Evolutionary conservation across 2,797 vertebrate genomes (phyloP).

Genomic region (Strix occidentalis): DNA sequence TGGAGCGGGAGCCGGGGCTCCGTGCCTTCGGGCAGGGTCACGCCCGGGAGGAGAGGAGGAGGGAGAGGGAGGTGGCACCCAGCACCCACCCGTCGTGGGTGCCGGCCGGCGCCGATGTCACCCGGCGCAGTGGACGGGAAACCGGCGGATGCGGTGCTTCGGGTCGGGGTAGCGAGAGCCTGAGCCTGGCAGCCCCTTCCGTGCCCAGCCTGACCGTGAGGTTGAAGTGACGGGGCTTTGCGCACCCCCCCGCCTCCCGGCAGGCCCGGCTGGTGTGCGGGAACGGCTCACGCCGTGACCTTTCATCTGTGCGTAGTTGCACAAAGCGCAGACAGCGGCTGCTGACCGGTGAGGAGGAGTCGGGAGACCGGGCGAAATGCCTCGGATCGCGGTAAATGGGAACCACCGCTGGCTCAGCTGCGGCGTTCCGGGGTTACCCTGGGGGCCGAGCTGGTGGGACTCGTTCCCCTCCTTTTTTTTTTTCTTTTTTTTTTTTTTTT

Average conservation of each 20-base stretch:
- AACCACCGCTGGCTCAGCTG: not conserved
- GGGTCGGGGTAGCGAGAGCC: not conserved
- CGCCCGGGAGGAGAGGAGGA: not conserved
- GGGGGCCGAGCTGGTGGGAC: not conserved
- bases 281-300: constrained; percentile 6
- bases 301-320: constrained; percentile 4
- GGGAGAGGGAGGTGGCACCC: not conserved
- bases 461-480: not conserved
- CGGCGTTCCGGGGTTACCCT: not conserved
- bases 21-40: not conserved
- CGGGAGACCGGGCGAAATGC: not conserved
- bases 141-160: not conserved
- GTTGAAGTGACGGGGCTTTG: not conserved
- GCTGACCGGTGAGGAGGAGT: not conserved
- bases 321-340: not conserved
- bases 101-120: not conserved
- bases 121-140: not conserved
- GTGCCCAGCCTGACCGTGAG: not conserved
- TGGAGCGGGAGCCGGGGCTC: not conserved
- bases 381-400: not conserved
- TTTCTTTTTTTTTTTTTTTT: too few relatives aligned
- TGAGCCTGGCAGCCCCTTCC: not conserved
- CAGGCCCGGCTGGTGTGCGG: not conserved
- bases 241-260: too few relatives aligned
- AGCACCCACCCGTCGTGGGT: not conserved